These are phyloP conservation scores for Drosophila chauvacae DNA, from an alignment of 1,140 invertebrate species.

Conservation along the genomic window DNA sequence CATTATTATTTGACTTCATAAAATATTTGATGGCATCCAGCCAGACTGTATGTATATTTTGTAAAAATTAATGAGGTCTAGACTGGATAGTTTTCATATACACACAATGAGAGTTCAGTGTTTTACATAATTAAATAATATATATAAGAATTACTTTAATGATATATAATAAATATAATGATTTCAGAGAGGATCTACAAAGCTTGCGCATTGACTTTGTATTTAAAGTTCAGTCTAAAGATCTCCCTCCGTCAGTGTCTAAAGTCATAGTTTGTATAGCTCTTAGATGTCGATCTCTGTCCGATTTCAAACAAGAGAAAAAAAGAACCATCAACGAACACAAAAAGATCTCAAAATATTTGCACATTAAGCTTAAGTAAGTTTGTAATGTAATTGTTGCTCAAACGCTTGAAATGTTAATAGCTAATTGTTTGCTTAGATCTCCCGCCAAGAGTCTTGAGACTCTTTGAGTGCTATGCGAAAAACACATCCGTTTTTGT, in stretches of 20 bases:
- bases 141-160: not conserved
- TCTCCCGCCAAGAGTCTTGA: constrained; percentile 49
- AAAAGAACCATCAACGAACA: constrained; percentile 3
- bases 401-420: constrained; percentile 66
- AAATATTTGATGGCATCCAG: not conserved
- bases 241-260: constrained; percentile 12
- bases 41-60: not conserved
- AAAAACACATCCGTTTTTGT: constrained; percentile 55
- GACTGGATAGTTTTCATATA: not conserved
- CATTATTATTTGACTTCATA: not conserved
- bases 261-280: not conserved
- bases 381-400: constrained; percentile 51
- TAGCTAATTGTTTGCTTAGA: constrained; percentile 74
- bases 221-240: no score
- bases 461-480: constrained; percentile 33
- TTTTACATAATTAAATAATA: not conserved
- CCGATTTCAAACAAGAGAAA: constrained; percentile 31
- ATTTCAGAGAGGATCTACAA: not conserved
- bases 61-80: not conserved
- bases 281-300: constrained; percentile 30
- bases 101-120: not conserved
- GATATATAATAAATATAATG: not conserved
- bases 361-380: constrained; percentile 59
- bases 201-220: not conserved
- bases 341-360: constrained; percentile 62